Percentiles rank a stretch among this genome's conserved stretches.
These are phyloP conservation scores for Rotaria magnacalcarata DNA, from an alignment of 2,888 invertebrate species.

Conservation along the genomic window DNA sequence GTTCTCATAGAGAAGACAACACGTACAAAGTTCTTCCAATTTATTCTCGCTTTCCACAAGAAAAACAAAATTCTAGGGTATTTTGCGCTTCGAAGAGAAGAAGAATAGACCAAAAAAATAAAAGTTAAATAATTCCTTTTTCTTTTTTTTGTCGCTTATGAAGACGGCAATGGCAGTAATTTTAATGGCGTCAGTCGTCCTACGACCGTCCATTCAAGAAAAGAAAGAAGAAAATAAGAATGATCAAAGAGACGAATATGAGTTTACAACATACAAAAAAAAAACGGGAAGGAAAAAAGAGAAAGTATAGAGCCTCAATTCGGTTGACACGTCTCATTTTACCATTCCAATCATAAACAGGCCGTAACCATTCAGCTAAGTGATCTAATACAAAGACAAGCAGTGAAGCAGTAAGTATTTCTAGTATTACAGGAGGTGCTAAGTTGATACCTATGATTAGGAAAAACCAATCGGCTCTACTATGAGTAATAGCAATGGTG, in stretches of 20 bases:
- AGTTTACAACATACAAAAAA: not conserved
- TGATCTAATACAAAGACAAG: not conserved
- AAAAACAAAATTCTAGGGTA: not conserved
- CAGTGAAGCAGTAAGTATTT: not conserved
- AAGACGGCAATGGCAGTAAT: not conserved
- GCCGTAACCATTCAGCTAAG: not conserved
- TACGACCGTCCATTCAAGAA: not conserved
- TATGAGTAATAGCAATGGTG: not conserved
- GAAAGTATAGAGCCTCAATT: not conserved
- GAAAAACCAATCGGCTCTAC: not conserved
- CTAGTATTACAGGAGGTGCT: not conserved
- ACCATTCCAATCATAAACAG: not conserved
- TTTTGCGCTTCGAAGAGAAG: not conserved
- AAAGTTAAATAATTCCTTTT: not conserved
- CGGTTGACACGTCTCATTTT: not conserved
- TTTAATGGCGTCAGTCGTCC: not conserved
- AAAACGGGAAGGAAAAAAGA: not conserved
- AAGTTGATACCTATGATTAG: not conserved
- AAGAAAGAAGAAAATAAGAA: not conserved
- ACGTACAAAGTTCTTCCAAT: not conserved
- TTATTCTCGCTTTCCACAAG: not conserved
- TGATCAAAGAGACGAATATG: not conserved
- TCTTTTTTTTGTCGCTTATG: not conserved
- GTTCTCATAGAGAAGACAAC: not conserved
- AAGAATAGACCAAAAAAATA: not conserved